Conservation (phyloP, 2,888 invertebrate genomes). For the Hyppa rectilinea region DNA sequence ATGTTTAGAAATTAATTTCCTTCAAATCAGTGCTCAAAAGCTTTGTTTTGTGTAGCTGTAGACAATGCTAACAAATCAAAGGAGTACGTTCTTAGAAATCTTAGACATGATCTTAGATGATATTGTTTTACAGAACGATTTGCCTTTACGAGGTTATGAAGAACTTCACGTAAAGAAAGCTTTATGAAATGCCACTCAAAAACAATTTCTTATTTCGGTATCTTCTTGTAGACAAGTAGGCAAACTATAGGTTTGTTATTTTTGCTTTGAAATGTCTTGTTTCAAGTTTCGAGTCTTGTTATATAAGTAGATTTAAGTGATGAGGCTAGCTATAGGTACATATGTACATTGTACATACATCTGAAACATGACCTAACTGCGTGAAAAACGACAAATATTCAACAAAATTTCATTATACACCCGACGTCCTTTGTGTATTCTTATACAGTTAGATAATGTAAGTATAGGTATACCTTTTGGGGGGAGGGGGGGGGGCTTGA, state of each 20-base stretch:
- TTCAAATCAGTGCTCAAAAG: background rate
- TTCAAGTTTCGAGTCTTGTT: constrained; percentile 6
- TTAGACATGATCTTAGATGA: background rate
- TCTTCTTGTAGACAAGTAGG: background rate
- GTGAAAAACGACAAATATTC: background rate
- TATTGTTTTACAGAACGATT: background rate
- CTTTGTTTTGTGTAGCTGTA: background rate
- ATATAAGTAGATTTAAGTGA: no score
- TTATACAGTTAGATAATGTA: background rate
- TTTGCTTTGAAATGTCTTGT: constrained; percentile 3
- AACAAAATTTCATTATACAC: background rate
- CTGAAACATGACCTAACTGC: background rate
- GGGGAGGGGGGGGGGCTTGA: no score
- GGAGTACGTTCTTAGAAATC: background rate
- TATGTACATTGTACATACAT: no score
- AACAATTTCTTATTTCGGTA: constrained; percentile 16
- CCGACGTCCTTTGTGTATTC: background rate
- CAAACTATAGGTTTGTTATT: background rate
- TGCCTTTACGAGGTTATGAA: background rate
- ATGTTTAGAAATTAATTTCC: background rate
- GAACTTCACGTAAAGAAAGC: background rate
- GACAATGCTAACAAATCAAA: background rate
- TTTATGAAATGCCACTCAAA: constrained; percentile 6
- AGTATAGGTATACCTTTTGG: no score
- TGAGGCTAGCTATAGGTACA: no score